Evolutionary conservation across 1,140 invertebrate genomes (phyloP).

Genomic region (Reticulitermes speratus): DNA sequence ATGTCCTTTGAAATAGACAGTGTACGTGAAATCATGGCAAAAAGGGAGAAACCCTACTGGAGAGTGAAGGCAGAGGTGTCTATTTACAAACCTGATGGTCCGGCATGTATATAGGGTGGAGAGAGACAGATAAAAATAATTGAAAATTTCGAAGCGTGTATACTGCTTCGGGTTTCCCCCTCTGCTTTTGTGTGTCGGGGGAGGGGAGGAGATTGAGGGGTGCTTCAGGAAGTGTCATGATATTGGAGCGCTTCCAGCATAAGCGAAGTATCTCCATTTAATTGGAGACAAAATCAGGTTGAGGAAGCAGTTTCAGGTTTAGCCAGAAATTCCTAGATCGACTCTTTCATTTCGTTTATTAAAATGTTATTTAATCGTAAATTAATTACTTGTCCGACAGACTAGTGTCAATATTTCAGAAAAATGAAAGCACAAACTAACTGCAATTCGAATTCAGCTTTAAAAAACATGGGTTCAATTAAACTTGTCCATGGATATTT

Average conservation of each 20-base stretch:
- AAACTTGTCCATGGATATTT: no score
- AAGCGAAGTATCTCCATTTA: not conserved
- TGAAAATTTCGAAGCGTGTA: not conserved
- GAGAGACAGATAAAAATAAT: not conserved
- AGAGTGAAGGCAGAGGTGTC: not conserved
- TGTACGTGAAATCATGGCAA: not conserved
- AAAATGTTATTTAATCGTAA: not conserved
- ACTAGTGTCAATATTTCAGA: not conserved
- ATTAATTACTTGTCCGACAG: conserved; percentile 2
- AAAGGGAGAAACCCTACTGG: not conserved
- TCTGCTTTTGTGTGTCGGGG: not conserved
- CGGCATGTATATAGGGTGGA: not conserved
- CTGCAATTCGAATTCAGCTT: no score
- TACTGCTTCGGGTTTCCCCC: not conserved
- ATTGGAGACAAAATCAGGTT: not conserved
- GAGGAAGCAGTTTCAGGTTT: not conserved
- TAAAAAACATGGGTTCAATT: no score
- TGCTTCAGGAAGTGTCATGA: not conserved
- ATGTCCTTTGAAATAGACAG: not conserved
- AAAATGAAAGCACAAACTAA: not conserved
- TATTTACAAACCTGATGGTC: not conserved
- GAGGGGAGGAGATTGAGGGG: not conserved
- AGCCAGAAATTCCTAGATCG: not conserved
- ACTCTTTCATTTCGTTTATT: not conserved
- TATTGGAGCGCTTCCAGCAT: not conserved